Evolutionary conservation across 2,797 vertebrate species (phyloP), one percentile per base, ranked within the genome.

Genomic region (Sarcoramphus papa): DNA sequence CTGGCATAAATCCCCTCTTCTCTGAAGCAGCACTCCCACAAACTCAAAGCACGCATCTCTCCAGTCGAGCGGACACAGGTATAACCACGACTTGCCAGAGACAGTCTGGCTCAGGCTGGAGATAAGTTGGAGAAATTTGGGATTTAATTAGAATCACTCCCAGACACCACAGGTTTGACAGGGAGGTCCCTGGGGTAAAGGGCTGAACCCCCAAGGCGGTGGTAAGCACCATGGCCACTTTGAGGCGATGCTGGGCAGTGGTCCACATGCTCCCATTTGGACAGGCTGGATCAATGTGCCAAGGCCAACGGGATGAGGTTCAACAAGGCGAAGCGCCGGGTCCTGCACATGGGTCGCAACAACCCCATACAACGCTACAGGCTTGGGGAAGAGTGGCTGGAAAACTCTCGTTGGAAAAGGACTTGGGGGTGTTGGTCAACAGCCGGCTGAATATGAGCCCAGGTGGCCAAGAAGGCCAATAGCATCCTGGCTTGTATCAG

Each of bases 351-450:
- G 8, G 37, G 59, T 35, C 48, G 51, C 72, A 56, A 12, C 45
- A 17, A 9, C 21, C 10, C 43, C 14, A 1, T 0, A 14, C 45
- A 35, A 6, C 0, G 3, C 50, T 21, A 1, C 45, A n/a, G 78
- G 22, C 12, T 14, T n/a, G 50, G 50, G 57, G 35, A 20, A 17
- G 47, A 21, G 35, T 0, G 28, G n/a, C 47, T 70, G 60, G 35
- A 73, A 48, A 73, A 40, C 7, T 21, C 20, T 20, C 1, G 12
- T 30, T 1, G 6, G 51, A 48, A 40, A 62, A 63, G 47, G 33
- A 7, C 64, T 28, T 41, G 33, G 40, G 12, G 64, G 23, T 33
- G 22, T 0, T 33, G 33, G 54, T 33, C 0, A 0, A 37, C 37
- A 37, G 37, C 37, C 9, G 37, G 37, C 37, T 37, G 37, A 37